phyloP scores from a whole-genome alignment of 1,140 invertebrate genomes.

The Drosophila nikananu region DNA sequence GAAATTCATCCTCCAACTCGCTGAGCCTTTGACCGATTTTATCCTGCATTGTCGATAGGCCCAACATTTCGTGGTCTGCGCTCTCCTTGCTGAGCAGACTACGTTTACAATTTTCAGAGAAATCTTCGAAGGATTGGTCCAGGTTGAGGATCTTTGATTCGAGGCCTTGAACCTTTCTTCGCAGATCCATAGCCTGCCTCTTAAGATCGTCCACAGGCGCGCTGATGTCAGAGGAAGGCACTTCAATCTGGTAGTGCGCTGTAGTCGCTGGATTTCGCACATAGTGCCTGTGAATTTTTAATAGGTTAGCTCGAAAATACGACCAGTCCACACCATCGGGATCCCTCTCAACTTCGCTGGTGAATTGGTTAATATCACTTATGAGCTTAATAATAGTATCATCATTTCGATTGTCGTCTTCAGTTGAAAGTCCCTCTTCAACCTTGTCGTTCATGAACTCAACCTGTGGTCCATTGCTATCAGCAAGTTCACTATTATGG shows the following conservation, averaged over 20 bases:
- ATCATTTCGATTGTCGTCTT: not conserved
- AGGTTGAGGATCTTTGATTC: conserved; percentile 24
- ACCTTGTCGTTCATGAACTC: not conserved
- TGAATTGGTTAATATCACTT: conserved; percentile 46
- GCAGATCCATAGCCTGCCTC: not conserved
- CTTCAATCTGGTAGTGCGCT: not conserved
- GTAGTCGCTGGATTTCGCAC: not conserved
- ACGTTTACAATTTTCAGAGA: conserved; percentile 20
- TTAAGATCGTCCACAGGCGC: not conserved
- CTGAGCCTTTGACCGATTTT: conserved; percentile 31
- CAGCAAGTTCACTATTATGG: not conserved
- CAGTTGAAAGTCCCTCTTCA: not conserved
- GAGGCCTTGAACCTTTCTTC: conserved; percentile 12
- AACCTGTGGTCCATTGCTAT: not conserved
- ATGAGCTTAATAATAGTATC: conserved; percentile 19
- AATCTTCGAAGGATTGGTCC: conserved; percentile 23
- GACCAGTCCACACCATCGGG: conserved; percentile 35
- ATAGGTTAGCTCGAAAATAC: conserved; percentile 40
- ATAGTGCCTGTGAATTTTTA: conserved; percentile 46
- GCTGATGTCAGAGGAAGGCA: not conserved
- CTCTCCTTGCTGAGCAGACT: conserved; percentile 20
- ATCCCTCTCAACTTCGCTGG: conserved; percentile 13
- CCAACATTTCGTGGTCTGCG: conserved; percentile 32
- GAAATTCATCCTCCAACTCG: conserved; percentile 43
- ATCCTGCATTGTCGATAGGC: conserved; percentile 29